These are phyloP conservation scores for Drosophila diplacantha DNA, from an alignment of 2,888 invertebrate species.

Conservation along the genomic window DNA sequence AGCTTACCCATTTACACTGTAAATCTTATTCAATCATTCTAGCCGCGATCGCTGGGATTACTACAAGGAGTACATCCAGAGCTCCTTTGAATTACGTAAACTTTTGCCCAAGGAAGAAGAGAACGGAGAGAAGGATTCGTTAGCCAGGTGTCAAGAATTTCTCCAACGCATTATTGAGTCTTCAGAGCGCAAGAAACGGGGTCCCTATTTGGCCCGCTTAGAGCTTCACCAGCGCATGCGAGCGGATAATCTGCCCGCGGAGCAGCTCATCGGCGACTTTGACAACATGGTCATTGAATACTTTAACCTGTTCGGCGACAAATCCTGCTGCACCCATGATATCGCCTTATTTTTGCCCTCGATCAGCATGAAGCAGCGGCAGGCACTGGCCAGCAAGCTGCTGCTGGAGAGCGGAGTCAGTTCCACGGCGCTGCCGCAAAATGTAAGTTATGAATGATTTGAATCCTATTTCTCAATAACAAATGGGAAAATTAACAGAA, in stretches of 20 bases:
- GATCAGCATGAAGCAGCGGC: constrained; percentile 80
- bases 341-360: constrained; percentile 86
- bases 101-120: constrained; percentile 15
- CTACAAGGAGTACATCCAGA: constrained; percentile 85
- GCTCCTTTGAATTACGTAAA: constrained; percentile 83
- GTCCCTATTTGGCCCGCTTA: constrained; percentile 90
- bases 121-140: constrained; percentile 30
- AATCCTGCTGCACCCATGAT: constrained; percentile 91
- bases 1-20: neutral
- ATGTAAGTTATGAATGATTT: constrained; percentile 76
- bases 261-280: constrained; percentile 81
- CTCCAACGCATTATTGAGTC: constrained; percentile 79
- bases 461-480: neutral
- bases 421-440: constrained; percentile 82
- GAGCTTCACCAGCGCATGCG: constrained; percentile 84
- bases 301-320: constrained; percentile 88
- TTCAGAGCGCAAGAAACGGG: constrained; percentile 81
- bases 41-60: constrained; percentile 86
- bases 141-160: constrained; percentile 75
- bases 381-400: constrained; percentile 81
- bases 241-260: constrained; percentile 79
- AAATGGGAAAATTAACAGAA: constrained; percentile 76
- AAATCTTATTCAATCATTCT: constrained; percentile 33
- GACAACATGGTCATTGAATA: constrained; percentile 87
- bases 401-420: constrained; percentile 82